phyloP scores from a whole-genome alignment of 2,113 vertebrate species.

The Myanophis thanlyinensis region DNA sequence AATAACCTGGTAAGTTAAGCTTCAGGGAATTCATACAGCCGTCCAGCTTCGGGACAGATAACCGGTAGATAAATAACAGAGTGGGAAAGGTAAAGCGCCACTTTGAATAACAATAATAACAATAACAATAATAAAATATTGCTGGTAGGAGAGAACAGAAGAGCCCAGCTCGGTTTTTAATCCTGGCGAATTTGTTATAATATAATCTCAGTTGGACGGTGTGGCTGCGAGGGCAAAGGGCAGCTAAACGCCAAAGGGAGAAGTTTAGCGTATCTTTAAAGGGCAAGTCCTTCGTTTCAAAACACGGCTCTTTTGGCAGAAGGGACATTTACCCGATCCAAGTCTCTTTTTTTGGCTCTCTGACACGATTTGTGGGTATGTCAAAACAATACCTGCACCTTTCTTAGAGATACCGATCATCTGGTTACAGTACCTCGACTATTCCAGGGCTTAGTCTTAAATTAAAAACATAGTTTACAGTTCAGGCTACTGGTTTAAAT shows the following conservation, averaged over 20 bases:
- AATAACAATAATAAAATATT: not conserved
- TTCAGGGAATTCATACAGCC: not conserved
- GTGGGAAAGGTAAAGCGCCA: not conserved
- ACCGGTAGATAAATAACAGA: not conserved
- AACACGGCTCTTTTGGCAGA: not conserved
- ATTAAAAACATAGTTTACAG: not conserved
- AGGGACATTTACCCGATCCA: not conserved
- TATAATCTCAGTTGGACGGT: not conserved
- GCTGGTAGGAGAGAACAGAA: not conserved
- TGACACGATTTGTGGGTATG: not conserved
- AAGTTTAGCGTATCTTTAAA: not conserved
- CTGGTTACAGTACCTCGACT: not conserved
- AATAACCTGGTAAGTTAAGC: not conserved
- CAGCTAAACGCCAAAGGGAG: not conserved
- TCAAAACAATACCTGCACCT: not conserved
- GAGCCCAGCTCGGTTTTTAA: not conserved
- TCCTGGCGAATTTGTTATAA: not conserved
- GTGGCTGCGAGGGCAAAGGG: constrained; percentile 18
- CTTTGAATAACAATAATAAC: not conserved
- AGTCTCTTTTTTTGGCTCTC: not conserved
- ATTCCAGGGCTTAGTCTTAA: not conserved
- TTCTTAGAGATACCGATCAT: not conserved
- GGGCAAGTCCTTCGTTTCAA: not conserved
- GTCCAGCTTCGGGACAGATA: not conserved
- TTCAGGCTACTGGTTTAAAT: not conserved